A percentile compares a stretch with the other conserved stretches of the same genome.
Conservation (phyloP, 2,113 vertebrate genomes). For the Rhinopomastus cyanomelas region DNA sequence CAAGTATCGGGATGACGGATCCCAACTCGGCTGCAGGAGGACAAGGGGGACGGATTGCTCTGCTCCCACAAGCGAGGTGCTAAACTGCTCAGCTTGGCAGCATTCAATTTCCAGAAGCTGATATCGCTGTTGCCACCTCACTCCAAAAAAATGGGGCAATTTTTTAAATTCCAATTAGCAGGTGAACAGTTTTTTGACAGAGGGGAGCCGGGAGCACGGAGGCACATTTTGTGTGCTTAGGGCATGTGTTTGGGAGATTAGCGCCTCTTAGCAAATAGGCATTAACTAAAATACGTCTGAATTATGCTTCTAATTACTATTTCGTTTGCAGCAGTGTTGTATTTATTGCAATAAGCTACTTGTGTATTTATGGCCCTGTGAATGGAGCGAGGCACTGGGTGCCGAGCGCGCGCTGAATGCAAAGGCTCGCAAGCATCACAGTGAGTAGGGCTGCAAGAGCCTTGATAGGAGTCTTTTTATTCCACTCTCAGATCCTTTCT, state of each 20-base stretch:
- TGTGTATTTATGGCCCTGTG: conserved; percentile 27
- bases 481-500: background rate
- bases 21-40: background rate
- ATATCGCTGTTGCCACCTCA: background rate
- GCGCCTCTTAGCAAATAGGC: conserved; percentile 44
- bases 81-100: background rate
- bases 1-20: background rate
- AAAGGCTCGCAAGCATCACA: background rate
- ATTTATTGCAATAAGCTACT: conserved; percentile 39
- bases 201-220: background rate
- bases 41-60: background rate
- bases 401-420: background rate
- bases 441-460: background rate
- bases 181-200: background rate
- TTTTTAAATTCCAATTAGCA: conserved; percentile 7
- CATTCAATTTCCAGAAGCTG: background rate
- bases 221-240: background rate
- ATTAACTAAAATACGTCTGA: conserved; percentile 63
- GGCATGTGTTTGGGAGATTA: conserved; percentile 44
- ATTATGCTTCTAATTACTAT: conserved; percentile 59
- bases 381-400: background rate
- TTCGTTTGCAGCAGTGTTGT: conserved; percentile 20
- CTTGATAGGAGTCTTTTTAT: background rate
- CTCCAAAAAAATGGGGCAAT: background rate
- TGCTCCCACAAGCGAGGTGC: background rate